phyloP scores from a whole-genome alignment of 1,140 invertebrate genomes.

The Muscidifurax raptorellus region DNA sequence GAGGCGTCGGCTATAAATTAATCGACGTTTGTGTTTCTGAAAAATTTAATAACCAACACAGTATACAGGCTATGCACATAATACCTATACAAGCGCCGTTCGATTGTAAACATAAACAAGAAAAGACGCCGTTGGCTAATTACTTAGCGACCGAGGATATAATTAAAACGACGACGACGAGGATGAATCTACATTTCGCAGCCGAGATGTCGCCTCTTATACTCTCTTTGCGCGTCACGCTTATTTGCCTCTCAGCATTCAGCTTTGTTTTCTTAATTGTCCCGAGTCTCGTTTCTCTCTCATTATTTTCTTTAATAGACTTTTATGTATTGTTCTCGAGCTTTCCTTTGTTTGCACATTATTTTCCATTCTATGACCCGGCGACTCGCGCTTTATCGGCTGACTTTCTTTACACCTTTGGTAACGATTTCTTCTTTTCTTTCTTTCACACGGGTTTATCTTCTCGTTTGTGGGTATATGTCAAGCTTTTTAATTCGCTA shows the following conservation, averaged over 20 bases:
- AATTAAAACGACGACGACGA: not conserved
- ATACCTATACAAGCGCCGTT: not conserved
- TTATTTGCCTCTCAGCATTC: slow-evolving; percentile 9
- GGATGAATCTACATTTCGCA: not conserved
- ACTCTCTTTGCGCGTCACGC: not conserved
- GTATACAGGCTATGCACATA: not conserved
- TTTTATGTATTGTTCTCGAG: slow-evolving; percentile 18
- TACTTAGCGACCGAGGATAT: not conserved
- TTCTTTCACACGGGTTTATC: not conserved
- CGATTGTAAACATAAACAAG: not conserved
- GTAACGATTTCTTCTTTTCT: not conserved
- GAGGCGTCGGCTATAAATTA: no score
- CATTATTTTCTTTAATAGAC: slow-evolving; percentile 26
- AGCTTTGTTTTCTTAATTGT: slow-evolving; percentile 15
- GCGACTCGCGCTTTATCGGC: not conserved
- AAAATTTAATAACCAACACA: no score
- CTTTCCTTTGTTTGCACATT: not conserved
- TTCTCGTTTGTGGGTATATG: no score
- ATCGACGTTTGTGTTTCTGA: no score
- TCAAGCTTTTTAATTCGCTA: not conserved
- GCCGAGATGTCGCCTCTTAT: not conserved
- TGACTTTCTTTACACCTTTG: not conserved
- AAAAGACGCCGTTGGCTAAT: not conserved
- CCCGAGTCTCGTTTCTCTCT: not conserved
- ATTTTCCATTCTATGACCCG: not conserved